Evolutionary conservation across 2,888 invertebrate genomes (phyloP), one percentile per base, ranked within the genome.

Genomic region (Odontocerum albicorne): DNA sequence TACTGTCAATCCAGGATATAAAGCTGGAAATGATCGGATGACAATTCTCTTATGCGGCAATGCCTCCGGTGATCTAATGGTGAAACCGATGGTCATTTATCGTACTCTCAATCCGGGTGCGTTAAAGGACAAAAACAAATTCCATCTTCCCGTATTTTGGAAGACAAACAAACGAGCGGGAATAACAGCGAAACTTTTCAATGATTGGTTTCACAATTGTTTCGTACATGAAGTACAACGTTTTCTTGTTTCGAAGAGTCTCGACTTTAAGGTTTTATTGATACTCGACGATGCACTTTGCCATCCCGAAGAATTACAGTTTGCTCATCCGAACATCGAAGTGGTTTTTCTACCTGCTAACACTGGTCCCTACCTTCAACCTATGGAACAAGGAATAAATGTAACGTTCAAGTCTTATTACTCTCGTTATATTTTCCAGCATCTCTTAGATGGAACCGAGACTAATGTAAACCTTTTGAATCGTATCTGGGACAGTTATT

Each of bases 71-170:
- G 63, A 64, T 55, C 55, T 53, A 6, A 62, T 65, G 50, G 59
- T 65, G 44, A 67, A 63, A 61, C 65, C 64, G 7, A 58, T 67
- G 47, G 35, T 67, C 46, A 61, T 68, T 22, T 63, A 65, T 52
- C 61, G 54, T 49, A 60, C 64, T 13, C 42, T 62, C 35, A 64
- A 63, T 42, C 65, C 65, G 19, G 61, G 65, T 20, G 64, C 64
- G 19, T 44, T 67, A 31, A 64, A 66, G 55, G 54, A 56, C 31
- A 55, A 59, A 42, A 58, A 63, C 59, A 60, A 62, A 49, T 57
- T 55, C 36, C 57, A 51, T 27, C 63, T 67, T 43, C 64, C 63
- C 20, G 64, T 66, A 49, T 57, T 63, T 51, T 66, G 62, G 64
- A 64, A 61, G 57, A 56, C 62, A 16, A 66, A 65, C 58, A 59